Evolutionary conservation across 2,113 vertebrate genomes (phyloP).

Genomic region (Ammospiza caudacuta): DNA sequence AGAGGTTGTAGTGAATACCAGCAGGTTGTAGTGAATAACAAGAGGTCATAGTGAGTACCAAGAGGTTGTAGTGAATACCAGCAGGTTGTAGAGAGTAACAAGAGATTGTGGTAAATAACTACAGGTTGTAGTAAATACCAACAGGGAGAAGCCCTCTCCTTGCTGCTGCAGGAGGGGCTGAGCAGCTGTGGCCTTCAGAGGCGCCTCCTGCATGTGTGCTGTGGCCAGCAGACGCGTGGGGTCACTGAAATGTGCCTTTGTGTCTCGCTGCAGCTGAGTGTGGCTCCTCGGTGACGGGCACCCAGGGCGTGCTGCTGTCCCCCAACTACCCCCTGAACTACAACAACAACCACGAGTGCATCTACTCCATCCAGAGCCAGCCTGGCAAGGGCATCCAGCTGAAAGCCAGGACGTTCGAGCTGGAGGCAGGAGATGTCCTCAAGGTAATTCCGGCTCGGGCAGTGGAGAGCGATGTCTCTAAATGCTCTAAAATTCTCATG

Average conservation of each 20-base stretch:
- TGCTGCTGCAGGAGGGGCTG: neutral
- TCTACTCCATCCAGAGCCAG: slow-evolving; percentile 98
- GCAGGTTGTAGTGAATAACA: no score
- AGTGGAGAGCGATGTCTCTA: neutral
- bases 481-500: neutral
- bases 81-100: neutral
- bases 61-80: neutral
- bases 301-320: slow-evolving; percentile 94
- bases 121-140: accelerated
- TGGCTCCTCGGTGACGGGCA: slow-evolving; percentile 93
- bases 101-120: no score
- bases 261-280: slow-evolving; percentile 88
- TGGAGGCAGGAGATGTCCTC: slow-evolving; percentile 90
- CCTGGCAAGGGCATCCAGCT: slow-evolving; percentile 96
- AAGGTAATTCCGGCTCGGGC: slow-evolving; percentile 78
- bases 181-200: neutral
- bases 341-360: slow-evolving; percentile 95
- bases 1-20: accelerated
- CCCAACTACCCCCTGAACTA: slow-evolving; percentile 97
- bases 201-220: neutral
- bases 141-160: neutral
- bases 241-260: neutral
- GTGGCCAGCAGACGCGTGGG: accelerated
- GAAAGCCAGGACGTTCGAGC: slow-evolving; percentile 87
- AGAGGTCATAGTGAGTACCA: neutral